Evolutionary conservation across 1,140 invertebrate genomes (phyloP), one percentile per base, ranked within the genome.

Genomic region (Polypedilum vanderplanki): DNA sequence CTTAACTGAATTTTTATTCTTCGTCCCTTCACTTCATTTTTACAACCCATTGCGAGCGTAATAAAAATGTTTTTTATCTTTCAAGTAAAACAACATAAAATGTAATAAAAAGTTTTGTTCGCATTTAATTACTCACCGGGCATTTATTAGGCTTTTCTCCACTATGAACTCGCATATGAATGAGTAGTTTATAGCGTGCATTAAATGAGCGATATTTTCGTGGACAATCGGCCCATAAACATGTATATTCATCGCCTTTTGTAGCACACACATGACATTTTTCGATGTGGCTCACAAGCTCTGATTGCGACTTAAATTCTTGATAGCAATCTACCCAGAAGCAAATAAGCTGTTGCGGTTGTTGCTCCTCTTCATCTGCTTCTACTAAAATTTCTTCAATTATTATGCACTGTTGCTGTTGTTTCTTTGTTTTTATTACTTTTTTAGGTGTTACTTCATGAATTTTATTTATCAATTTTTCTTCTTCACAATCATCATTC

Each of bases 111-210:
- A 41, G 64, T 17, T 57, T 57, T 15, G 3, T 57, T 67, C 22
- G 33, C 7, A 40, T 33, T 67, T 64, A 8, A 75, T 74, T 76
- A 88, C 91, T 93, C 86, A 98, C 96, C 83, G 91, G 91, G 83
- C 96, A 98, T 85, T 96, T 93, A 82, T 98, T 97, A 0, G 96
- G 96, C 79, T 97, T 98, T 80, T 98, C 95, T 15, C 96, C 95
- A 57, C 93, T 95, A 81, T 98, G 96, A 0, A 98, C 95, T 8
- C 96, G 83, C 95, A 98, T 98, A 82, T 98, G 96, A 76, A 98
- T 98, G 8, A 98, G 87, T 7, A 98, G 85, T 81, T 98, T 98
- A 85, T 98, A 98, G 74, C 96, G 87, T 0, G 96, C 96, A 83
- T 98, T 98, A 83, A 98, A 98, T 0, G 96, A 94, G 73, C 92